Evolutionary conservation across 2,888 invertebrate genomes (phyloP), one percentile per base, ranked within the genome.

Genomic region (Liopterus haemorrhoidalis): DNA sequence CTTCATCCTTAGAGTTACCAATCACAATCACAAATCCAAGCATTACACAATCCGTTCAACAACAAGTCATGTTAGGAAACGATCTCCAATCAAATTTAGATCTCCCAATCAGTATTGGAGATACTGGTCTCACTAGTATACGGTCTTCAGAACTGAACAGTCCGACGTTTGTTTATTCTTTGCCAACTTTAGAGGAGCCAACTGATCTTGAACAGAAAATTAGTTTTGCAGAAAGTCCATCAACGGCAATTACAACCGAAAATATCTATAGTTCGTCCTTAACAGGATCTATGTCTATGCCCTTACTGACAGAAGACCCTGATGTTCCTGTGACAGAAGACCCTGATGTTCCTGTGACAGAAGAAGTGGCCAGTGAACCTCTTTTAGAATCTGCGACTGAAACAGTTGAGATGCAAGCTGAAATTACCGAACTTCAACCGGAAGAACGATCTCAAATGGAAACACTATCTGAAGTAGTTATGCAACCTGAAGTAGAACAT

Each of bases 1-100:
- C 85, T 14, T 78, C 82, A 8, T 82, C 83, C 2, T 71, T 85
- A 2, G 83, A 84, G 61, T 63, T 85, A 54, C 85, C 86, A 8
- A 84, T 85, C 37, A 85, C 85, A 0, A 80, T 85, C 14, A 83
- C 85, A 1, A 82, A 85, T 68, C 84, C 86, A 14, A 77, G 76
- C 49, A 84, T 85, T 58, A 78, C 81, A 9, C 76, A 78, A 53
- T 67, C 67, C 0, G 69, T 68, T 6, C 56, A 66, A 0, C 63
- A 67, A 49, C 66, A 67, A 51, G 56, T 61, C 6, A 47, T 65
- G 41, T 57, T 65, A 30, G 58, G 60, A 1, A 60, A 48, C 40
- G 66, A 64, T 36, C 53, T 63, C 38, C 60, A 59, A 25, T 53
- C 56, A n/a, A 65, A 59, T 48, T 54, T 85, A 9, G 83, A 84